A percentile compares a stretch with the other conserved stretches of the same genome.
Evolutionary conservation across 2,888 invertebrate species (phyloP).

Genomic region (Sipha maydis): DNA sequence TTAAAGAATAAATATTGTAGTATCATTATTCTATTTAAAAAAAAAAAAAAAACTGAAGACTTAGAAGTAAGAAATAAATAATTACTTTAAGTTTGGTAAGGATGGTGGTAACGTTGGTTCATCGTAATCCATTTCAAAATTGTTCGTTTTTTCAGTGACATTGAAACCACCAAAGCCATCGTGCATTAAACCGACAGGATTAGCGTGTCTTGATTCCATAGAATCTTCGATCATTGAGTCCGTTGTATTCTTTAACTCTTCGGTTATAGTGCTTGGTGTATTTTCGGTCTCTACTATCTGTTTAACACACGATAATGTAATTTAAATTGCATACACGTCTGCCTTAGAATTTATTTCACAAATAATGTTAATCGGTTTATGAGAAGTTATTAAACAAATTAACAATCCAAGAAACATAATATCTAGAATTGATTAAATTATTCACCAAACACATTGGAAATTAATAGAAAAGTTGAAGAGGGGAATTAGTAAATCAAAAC

Average conservation of each 20-base stretch:
- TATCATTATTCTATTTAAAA: no score
- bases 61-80: conserved; percentile 61
- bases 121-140: conserved; percentile 77
- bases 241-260: neutral
- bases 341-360: neutral
- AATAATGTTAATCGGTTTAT: no score
- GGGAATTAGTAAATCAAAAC: no score
- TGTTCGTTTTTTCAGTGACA: conserved; percentile 71
- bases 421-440: no score
- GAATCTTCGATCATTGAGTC: conserved; percentile 34
- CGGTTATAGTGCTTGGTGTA: neutral
- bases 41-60: no score
- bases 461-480: no score
- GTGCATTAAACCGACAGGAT: conserved; percentile 65
- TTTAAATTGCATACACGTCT: conserved; percentile 8
- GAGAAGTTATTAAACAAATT: no score
- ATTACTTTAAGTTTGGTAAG: conserved; percentile 80
- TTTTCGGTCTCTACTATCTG: neutral
- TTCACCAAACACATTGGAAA: no score
- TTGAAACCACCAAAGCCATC: conserved; percentile 68
- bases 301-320: conserved; percentile 14
- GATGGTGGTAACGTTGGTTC: conserved; percentile 83
- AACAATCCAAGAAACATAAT: no score
- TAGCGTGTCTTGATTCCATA: conserved; percentile 31
- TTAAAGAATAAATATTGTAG: no score